Evolutionary conservation across 2,797 vertebrate species (phyloP).

Genomic region (Pangasius larnaudii): DNA sequence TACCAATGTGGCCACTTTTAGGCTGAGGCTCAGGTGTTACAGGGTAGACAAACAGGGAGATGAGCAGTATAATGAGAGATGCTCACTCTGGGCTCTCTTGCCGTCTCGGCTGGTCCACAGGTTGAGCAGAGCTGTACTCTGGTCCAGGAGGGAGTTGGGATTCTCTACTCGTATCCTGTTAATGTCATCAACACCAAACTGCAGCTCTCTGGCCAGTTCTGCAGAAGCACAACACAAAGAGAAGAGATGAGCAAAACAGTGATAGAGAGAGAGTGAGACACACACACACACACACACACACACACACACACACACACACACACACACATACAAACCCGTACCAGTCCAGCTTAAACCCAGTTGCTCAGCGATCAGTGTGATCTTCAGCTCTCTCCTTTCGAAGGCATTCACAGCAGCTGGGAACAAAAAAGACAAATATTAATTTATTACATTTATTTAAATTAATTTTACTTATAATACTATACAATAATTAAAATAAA

Average conservation of each 20-base stretch:
- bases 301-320: conserved; percentile 3
- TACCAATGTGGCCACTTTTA: neutral
- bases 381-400: conserved; percentile 89
- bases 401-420: conserved; percentile 81
- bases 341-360: conserved; percentile 97
- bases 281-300: neutral
- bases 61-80: conserved; percentile 34
- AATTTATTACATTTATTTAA: neutral
- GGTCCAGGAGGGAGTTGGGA: conserved; percentile 94
- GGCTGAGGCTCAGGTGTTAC: neutral
- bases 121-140: conserved; percentile 89
- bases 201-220: conserved; percentile 92
- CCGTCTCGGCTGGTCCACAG: conserved; percentile 90
- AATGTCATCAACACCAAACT: conserved; percentile 93
- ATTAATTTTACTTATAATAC: neutral
- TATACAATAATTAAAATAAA: neutral
- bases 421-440: conserved; percentile 8
- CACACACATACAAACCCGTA: conserved; percentile 60
- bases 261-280: neutral
- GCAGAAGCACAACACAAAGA: conserved; percentile 29
- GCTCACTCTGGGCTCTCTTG: conserved; percentile 88
- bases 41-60: neutral
- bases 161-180: conserved; percentile 96
- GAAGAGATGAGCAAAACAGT: neutral
- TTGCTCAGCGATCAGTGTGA: conserved; percentile 91